Percentiles rank a stretch among this genome's conserved stretches.
phyloP scores from a whole-genome alignment of 2,113 vertebrate genomes.

The Eptesicus fuscus region DNA sequence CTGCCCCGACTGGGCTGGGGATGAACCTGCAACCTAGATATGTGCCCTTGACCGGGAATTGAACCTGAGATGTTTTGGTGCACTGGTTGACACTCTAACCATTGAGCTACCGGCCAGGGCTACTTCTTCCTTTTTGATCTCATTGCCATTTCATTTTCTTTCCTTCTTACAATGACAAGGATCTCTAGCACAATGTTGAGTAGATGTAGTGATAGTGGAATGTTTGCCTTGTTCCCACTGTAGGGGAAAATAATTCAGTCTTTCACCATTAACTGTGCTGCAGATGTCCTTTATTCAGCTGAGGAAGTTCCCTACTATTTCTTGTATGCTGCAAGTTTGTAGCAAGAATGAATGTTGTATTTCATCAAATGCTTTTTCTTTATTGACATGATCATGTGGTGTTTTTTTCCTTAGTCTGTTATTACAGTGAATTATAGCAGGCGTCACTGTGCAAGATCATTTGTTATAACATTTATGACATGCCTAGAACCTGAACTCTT shows the following conservation, averaged over 20 bases:
- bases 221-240: neutral
- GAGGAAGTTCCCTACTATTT: neutral
- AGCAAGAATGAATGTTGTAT: neutral
- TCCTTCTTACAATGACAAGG: neutral
- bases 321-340: neutral
- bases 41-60: no score
- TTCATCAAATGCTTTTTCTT: neutral
- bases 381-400: neutral
- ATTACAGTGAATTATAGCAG: neutral
- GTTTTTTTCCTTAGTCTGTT: neutral
- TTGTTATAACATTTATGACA: neutral
- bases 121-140: neutral
- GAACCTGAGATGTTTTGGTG: no score
- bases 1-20: no score
- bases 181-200: neutral
- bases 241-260: neutral
- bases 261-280: neutral
- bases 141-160: neutral
- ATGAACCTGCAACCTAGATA: no score
- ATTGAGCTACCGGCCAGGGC: no score
- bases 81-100: no score
- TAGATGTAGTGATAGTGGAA: neutral
- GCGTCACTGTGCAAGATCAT: neutral
- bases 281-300: neutral
- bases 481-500: neutral